Percentiles rank a stretch among this genome's conserved stretches.
These are phyloP conservation scores for Leucopsar rothschildi DNA, from an alignment of 2,113 vertebrate species.

Conservation along the genomic window DNA sequence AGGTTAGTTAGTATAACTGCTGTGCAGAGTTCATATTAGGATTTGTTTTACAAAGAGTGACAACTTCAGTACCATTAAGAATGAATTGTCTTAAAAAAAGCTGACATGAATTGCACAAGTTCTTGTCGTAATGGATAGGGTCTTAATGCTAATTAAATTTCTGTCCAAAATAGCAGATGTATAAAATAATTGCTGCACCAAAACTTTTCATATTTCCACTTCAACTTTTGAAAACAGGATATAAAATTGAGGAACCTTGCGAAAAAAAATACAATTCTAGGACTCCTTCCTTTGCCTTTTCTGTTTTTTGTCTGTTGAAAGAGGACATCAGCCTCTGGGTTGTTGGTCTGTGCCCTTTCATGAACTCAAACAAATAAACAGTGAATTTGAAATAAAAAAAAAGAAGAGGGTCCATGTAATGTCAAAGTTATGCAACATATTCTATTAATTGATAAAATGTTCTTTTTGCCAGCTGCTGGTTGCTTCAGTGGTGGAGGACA, in stretches of 20 bases:
- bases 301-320: neutral
- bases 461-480: neutral
- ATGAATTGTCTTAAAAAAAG: neutral
- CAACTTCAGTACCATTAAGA: neutral
- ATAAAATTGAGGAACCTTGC: neutral
- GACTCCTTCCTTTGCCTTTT: neutral
- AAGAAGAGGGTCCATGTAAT: neutral
- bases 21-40: neutral
- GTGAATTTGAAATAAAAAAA: neutral
- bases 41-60: neutral
- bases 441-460: neutral
- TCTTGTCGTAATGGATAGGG: neutral
- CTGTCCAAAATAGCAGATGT: neutral
- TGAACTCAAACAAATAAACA: neutral
- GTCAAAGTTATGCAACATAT: neutral
- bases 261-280: neutral
- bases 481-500: neutral
- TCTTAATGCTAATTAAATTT: neutral
- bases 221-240: neutral
- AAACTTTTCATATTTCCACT: neutral
- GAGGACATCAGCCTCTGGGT: neutral
- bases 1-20: constrained; percentile 42
- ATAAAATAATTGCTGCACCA: neutral
- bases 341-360: neutral
- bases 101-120: neutral